These are phyloP conservation scores for Orius insidiosus DNA, from an alignment of 1,140 invertebrate genomes.

Conservation along the genomic window DNA sequence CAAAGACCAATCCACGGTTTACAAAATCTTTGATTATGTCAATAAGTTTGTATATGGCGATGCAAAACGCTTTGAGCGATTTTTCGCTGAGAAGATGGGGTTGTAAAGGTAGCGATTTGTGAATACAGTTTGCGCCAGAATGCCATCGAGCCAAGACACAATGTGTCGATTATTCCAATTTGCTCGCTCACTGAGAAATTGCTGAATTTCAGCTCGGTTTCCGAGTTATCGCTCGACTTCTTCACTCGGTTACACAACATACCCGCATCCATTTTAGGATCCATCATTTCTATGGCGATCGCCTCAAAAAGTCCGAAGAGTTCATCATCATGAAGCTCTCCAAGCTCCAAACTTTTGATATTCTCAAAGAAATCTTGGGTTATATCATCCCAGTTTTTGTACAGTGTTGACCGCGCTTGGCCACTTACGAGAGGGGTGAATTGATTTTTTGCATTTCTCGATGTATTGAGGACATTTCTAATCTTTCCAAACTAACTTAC, in stretches of 20 bases:
- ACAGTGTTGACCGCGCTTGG: too few species aligned
- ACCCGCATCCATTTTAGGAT: constrained; percentile 98
- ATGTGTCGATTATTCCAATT: constrained; percentile 85
- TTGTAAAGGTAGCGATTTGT: constrained; percentile 92
- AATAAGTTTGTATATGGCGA: constrained; percentile 76
- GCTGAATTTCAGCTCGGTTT: constrained; percentile 61
- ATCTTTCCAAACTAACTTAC: constrained; percentile 1
- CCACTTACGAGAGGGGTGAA: constrained; percentile 23
- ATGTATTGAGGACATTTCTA: too few species aligned
- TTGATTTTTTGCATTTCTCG: constrained; percentile 24
- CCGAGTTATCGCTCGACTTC: constrained; percentile 65
- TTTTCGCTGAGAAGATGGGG: constrained; percentile 72
- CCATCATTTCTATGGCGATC: constrained; percentile 99
- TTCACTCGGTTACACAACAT: constrained; percentile 85
- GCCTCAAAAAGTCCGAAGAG: constrained; percentile 92
- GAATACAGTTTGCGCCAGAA: constrained; percentile 94
- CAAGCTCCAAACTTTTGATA: constrained; percentile 61
- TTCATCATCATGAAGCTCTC: constrained; percentile 78
- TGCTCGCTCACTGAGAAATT: constrained; percentile 50
- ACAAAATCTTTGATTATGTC: constrained; percentile 82
- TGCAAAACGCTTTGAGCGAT: constrained; percentile 68
- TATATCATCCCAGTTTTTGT: constrained; percentile 52
- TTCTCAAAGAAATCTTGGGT: constrained; percentile 56
- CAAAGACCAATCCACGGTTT: constrained; percentile 70
- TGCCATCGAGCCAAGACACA: constrained; percentile 88